These are phyloP conservation scores for Tetramorium alpestre DNA, from an alignment of 1,140 invertebrate species.

Conservation along the genomic window DNA sequence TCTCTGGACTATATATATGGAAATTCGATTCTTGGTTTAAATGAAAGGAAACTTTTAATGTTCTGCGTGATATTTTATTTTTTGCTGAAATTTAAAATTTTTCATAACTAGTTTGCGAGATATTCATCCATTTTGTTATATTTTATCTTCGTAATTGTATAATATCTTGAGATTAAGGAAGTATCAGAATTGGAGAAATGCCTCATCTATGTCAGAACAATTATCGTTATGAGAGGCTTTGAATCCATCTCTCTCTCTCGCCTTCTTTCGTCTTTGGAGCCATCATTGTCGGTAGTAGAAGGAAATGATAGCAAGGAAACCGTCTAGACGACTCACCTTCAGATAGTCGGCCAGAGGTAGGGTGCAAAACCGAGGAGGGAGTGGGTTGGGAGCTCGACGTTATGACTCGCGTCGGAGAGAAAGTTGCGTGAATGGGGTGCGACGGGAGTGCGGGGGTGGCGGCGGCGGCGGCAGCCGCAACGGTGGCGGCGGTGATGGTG, in stretches of 20 bases:
- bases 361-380: conserved; percentile 41
- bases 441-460: conserved; percentile 58
- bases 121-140: neutral
- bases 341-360: conserved; percentile 8
- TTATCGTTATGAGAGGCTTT: neutral
- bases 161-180: neutral
- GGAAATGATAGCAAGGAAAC: conserved; percentile 65
- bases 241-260: neutral
- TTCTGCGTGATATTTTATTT: neutral
- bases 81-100: neutral
- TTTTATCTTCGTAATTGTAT: neutral
- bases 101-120: neutral
- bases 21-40: conserved; percentile 1
- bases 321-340: conserved; percentile 75
- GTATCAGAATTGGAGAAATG: neutral
- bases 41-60: neutral
- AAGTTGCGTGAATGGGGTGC: conserved; percentile 72
- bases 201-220: conserved; percentile 14
- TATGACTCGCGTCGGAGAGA: conserved; percentile 65
- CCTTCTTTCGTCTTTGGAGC: neutral
- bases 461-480: neutral
- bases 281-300: conserved; percentile 10
- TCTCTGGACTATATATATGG: neutral
- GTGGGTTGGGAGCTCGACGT: conserved; percentile 15
- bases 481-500: conserved; percentile 25